phyloP scores from a whole-genome alignment of 2,888 invertebrate species.

The Lobophora halterata region DNA sequence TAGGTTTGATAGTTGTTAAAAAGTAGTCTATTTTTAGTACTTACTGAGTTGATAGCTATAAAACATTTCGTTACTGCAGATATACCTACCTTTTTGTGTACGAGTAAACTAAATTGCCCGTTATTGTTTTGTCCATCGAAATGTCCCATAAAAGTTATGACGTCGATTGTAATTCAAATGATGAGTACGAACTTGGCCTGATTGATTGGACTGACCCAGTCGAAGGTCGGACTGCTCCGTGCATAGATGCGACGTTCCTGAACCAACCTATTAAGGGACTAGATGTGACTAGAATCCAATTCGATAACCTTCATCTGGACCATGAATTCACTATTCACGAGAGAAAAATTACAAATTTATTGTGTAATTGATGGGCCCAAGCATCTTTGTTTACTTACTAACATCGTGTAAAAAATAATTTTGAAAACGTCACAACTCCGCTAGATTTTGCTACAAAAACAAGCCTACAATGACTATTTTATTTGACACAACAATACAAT shows the following conservation, averaged over 20 bases:
- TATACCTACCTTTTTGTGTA: too few species aligned
- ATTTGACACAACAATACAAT: slow-evolving; percentile 1
- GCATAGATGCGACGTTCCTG: slow-evolving; percentile 28
- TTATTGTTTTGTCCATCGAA: slow-evolving; percentile 2
- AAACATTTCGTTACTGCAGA: too few species aligned
- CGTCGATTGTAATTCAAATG: slow-evolving; percentile 3
- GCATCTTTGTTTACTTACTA: background rate
- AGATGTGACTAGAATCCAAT: slow-evolving; percentile 27
- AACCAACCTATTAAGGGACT: slow-evolving; percentile 27
- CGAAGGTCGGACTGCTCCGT: slow-evolving; percentile 20
- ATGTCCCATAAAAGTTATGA: background rate
- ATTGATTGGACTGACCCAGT: slow-evolving; percentile 15
- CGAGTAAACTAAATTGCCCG: too few species aligned
- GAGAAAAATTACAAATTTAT: slow-evolving; percentile 1
- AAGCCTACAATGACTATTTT: background rate
- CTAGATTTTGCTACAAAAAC: background rate
- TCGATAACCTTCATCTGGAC: slow-evolving; percentile 2
- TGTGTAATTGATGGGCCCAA: slow-evolving; percentile 7
- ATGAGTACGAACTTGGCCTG: slow-evolving; percentile 27
- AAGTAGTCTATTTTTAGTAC: too few species aligned
- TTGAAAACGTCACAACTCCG: background rate
- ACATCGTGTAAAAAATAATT: background rate
- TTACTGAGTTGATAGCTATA: too few species aligned
- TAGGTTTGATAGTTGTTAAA: too few species aligned
- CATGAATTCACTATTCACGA: slow-evolving; percentile 4